Evolutionary conservation across 2,113 vertebrate species (phyloP), one percentile per base, ranked within the genome.

Genomic region (Perca schrenkii): DNA sequence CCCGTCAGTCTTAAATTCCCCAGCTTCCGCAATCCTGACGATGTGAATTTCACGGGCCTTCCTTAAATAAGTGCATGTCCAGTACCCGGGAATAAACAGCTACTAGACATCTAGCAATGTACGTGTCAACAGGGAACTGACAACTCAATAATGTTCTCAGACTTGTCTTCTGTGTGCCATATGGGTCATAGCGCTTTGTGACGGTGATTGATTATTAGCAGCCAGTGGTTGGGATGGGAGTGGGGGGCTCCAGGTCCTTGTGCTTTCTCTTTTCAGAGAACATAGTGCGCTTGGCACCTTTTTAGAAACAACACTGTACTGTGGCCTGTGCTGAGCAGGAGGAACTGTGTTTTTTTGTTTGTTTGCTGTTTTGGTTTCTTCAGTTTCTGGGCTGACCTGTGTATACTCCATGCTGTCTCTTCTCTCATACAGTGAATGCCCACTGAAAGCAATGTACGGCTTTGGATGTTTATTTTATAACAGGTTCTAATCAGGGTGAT

Each of bases 121-220:
- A 70, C 75, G 70, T 74, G 74, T 83, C 43, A 86, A 80, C 66
- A 62, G 78, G 61, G 68, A 73, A 72, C 84, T 76, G 61, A 74
- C 69, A 58, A 56, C 77, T 80, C 71, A 77, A 88, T 80, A 83
- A 69, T 84, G 83, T 79, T 79, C 58, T 80, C 82, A 66, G 70
- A 82, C 72, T 47, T 80, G 68, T 91, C 82, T 85, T 88, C 76
- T 83, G 71, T 90, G 93, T 92, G 92, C 92, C 89, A 91, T 89
- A 88, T 83, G 89, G 82, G 76, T 90, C 81, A 74, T 86, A 72
- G 81, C 43, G 72, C 84, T 91, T 87, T 85, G 81, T 92, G 80
- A 86, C 87, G 64, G 84, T 83, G 86, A 82, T 79, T 72, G 66
- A 88, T 88, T 89, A 71, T 87, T 79, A 87, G 82, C 75, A 84